Evolutionary conservation across 2,888 invertebrate genomes (phyloP), one percentile per base, ranked within the genome.

Genomic region (Xanthia togata): DNA sequence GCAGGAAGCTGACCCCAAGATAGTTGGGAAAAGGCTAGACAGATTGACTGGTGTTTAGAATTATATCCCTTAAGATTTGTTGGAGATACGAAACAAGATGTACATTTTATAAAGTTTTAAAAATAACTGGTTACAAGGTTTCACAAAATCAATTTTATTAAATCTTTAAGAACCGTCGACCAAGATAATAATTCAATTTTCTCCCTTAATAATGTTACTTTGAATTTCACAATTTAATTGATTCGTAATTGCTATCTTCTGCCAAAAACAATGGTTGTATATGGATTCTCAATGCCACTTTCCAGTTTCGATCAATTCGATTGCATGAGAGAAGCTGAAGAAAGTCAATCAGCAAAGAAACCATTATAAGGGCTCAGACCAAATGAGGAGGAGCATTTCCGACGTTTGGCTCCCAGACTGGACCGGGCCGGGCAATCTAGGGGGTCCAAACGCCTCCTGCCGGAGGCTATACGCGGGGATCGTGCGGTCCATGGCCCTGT

Each of bases 171-270:
- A 55, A 31, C 35, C 26, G 12, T 20, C 9, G 1, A 20, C 57
- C 17, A 57, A 63, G 35, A 23, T 41, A 57, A 76, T 76, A 57
- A 57, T 68, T 44, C 1, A 35, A 55, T 47, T 26, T n/a, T n/a
- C 17, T 41, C 1, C 9, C 9, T 23, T 38, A 55, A 55, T 14
- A 65, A 60, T 4, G 26, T 55, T 55, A 55, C 76, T 81, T 74
- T 67, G 65, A 81, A 55, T 67, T 81, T 31, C 23, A 47, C n/a
- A 62, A 75, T 67, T 60, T 20, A 44, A 75, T 60, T 67, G 75
- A 53, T 78, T 11, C 9, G 17, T 38, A 65, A 31, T 65, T 65
- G 23, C 9, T 65, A 38, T 50, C 12, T 47, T 12, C 55, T 47
- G 50, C 26, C 23, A 59, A 65, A n/a, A 44, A 41, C 6, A 31